A percentile compares a stretch with the other conserved stretches of the same genome.
Evolutionary conservation across 2,888 invertebrate genomes (phyloP).

Genomic region (Liposcelis brunnea): DNA sequence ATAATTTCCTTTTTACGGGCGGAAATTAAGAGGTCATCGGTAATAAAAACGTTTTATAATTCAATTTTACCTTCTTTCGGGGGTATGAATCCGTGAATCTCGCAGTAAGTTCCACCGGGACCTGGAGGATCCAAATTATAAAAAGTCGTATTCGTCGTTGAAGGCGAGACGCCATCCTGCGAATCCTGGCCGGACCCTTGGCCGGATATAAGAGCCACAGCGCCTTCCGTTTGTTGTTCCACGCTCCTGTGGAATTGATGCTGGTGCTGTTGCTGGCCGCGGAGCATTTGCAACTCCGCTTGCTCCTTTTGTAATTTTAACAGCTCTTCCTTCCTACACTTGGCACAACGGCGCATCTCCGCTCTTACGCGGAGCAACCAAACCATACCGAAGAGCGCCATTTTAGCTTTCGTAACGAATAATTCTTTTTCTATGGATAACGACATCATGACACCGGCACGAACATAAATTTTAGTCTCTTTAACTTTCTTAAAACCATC

Average conservation of each 20-base stretch:
- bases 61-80: slow-evolving; percentile 33
- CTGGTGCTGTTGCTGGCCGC: too few relatives aligned
- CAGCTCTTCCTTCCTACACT: slow-evolving; percentile 37
- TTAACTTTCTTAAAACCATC: too few relatives aligned
- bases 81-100: slow-evolving; percentile 38
- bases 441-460: too few relatives aligned
- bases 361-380: slow-evolving; percentile 67
- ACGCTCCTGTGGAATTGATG: background rate
- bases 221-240: background rate
- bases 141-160: background rate
- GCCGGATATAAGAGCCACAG: background rate
- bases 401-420: too few relatives aligned
- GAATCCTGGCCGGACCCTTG: background rate
- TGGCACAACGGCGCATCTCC: slow-evolving; percentile 57
- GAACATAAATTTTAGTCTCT: too few relatives aligned
- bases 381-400: slow-evolving; percentile 76
- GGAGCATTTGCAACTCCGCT: too few relatives aligned
- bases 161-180: background rate
- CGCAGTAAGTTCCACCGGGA: slow-evolving; percentile 34
- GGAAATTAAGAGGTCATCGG: too few relatives aligned
- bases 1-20: too few relatives aligned
- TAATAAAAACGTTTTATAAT: too few relatives aligned
- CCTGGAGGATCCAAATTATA: slow-evolving; percentile 17
- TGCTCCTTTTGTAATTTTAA: background rate
- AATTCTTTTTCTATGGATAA: too few relatives aligned